Conservation (phyloP, 1,140 invertebrate genomes). For the Pissodes strobi region DNA sequence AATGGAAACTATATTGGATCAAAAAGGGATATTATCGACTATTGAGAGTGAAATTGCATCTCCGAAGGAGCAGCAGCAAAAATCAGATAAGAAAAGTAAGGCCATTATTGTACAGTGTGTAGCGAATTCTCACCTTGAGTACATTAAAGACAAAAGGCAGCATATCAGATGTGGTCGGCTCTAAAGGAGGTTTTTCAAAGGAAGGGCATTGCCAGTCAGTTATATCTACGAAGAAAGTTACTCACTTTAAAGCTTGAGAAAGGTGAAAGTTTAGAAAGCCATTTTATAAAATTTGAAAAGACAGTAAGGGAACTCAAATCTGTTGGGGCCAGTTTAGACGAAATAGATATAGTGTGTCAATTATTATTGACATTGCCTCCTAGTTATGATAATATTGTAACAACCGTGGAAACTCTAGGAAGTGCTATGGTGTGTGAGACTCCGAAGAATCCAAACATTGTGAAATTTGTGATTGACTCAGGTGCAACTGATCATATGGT, state of each 20-base stretch:
- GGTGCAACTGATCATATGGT: no score
- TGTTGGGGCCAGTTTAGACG: conserved; percentile 31
- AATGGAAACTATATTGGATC: neutral
- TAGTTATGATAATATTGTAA: conserved; percentile 52
- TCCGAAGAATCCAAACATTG: no score
- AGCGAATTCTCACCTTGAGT: conserved; percentile 12
- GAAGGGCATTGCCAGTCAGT: conserved; percentile 11
- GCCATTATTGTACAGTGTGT: conserved; percentile 16
- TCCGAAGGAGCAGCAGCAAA: neutral
- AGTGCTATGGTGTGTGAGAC: neutral
- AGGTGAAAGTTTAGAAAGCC: conserved; percentile 12
- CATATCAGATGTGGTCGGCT: conserved; percentile 2
- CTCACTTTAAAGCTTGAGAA: neutral
- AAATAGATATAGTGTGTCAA: conserved; percentile 47
- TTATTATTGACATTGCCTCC: conserved; percentile 52
- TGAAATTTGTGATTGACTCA: no score
- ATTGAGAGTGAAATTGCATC: neutral
- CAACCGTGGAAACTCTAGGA: conserved; percentile 55
- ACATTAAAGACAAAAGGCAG: conserved; percentile 19
- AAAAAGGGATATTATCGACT: neutral
- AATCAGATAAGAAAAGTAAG: neutral
- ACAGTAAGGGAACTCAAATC: conserved; percentile 26
- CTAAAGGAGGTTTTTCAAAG: conserved; percentile 3
- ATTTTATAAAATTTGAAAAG: conserved; percentile 15
- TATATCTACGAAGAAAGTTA: neutral